These are phyloP conservation scores for Ostrea edulis DNA, from an alignment of 1,140 invertebrate genomes.

Conservation along the genomic window DNA sequence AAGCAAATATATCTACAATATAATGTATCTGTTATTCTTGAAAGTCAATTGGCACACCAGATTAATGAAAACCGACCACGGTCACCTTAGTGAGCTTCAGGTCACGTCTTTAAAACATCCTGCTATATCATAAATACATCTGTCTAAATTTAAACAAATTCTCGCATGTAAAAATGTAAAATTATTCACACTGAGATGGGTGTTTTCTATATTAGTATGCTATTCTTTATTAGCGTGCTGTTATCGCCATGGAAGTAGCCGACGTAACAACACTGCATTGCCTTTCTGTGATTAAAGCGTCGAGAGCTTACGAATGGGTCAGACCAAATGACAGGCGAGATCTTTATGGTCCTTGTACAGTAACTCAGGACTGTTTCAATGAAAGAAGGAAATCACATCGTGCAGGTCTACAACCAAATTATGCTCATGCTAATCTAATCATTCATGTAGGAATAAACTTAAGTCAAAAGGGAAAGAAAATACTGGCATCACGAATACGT, in stretches of 20 bases:
- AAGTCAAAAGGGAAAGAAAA: neutral
- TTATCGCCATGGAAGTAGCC: neutral
- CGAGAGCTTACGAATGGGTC: neutral
- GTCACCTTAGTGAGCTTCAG: no score
- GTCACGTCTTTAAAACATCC: no score
- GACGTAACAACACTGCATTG: neutral
- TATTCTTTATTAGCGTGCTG: neutral
- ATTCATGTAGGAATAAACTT: neutral
- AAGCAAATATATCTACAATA: no score
- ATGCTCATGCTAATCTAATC: conserved; percentile 10
- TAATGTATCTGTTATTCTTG: no score
- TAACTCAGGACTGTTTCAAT: neutral
- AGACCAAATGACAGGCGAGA: neutral
- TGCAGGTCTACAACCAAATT: neutral
- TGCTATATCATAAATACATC: no score
- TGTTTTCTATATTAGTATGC: neutral
- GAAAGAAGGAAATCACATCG: neutral
- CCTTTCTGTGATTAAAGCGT: neutral
- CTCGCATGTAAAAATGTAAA: no score
- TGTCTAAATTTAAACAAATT: no score
- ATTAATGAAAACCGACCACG: no score
- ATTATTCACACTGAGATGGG: no score
- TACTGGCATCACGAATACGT: neutral
- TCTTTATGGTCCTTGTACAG: neutral
- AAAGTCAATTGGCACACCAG: no score